phyloP scores from a whole-genome alignment of 1,140 invertebrate genomes.

The Drosophila simulans region DNA sequence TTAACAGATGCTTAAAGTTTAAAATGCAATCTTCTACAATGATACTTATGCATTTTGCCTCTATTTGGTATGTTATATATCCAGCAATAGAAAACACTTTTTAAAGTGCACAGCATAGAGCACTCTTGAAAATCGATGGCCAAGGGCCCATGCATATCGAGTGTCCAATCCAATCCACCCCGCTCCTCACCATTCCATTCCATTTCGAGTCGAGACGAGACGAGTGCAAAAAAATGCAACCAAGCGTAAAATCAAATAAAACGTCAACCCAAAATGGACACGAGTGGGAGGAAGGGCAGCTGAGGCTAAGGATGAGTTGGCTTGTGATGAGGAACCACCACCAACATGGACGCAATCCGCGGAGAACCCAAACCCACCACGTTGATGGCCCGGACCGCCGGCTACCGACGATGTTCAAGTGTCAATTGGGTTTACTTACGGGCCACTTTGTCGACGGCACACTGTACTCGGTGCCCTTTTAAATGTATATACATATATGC shows the following conservation, averaged over 20 bases:
- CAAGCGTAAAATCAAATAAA: slow-evolving; percentile 82
- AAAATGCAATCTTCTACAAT: background rate
- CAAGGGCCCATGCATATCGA: slow-evolving; percentile 68
- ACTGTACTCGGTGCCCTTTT: slow-evolving; percentile 18
- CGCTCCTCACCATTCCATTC: slow-evolving; percentile 10
- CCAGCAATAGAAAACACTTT: background rate
- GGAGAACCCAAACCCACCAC: slow-evolving; percentile 51
- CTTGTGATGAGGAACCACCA: slow-evolving; percentile 32
- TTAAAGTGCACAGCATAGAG: slow-evolving; percentile 3
- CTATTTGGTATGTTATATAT: too few relatives aligned
- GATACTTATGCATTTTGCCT: background rate
- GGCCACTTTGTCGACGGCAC: slow-evolving; percentile 71
- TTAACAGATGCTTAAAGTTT: background rate
- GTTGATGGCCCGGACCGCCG: slow-evolving; percentile 38
- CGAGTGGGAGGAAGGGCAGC: slow-evolving; percentile 36
- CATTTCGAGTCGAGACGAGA: slow-evolving; percentile 44
- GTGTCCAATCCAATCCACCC: slow-evolving; percentile 37
- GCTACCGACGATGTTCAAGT: slow-evolving; percentile 66
- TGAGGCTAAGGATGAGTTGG: background rate
- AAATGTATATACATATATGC: slow-evolving; percentile 6
- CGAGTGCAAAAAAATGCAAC: slow-evolving; percentile 73
- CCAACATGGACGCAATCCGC: slow-evolving; percentile 4
- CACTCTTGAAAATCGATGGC: slow-evolving; percentile 74
- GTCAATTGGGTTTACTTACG: slow-evolving; percentile 75
- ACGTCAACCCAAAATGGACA: slow-evolving; percentile 67